These are phyloP conservation scores for Philaethria dido DNA, from an alignment of 2,888 invertebrate species.

Conservation along the genomic window DNA sequence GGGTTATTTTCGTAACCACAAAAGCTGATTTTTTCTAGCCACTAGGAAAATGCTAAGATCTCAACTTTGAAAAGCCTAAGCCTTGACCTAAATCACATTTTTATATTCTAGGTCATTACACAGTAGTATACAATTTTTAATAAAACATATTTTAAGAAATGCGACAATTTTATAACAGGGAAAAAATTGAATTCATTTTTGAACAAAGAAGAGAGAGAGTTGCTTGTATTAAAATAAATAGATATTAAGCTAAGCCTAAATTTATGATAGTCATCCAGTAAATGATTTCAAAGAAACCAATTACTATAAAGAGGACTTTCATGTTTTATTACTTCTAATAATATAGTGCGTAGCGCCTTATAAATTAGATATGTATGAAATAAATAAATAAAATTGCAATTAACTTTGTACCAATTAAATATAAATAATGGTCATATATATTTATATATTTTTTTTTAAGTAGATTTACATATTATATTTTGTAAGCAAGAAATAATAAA, in stretches of 20 bases:
- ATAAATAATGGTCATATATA: no score
- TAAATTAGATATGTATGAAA: background rate
- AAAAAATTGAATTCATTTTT: background rate
- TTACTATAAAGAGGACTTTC: background rate
- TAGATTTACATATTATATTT: no score
- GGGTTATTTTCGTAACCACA: conserved; percentile 30
- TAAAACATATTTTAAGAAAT: conserved; percentile 17
- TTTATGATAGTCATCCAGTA: background rate
- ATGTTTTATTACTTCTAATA: background rate
- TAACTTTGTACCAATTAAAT: background rate
- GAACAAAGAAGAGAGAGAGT: no score
- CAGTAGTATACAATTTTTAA: conserved; percentile 9
- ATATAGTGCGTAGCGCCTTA: background rate
- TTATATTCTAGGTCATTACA: conserved; percentile 28
- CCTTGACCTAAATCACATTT: conserved; percentile 35
- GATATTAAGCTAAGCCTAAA: background rate
- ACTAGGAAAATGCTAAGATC: conserved; percentile 28
- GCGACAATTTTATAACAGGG: background rate
- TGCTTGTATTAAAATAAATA: background rate
- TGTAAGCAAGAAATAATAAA: no score
- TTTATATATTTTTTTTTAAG: no score
- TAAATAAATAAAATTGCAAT: background rate
- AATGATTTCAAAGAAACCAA: background rate
- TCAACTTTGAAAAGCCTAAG: conserved; percentile 35
- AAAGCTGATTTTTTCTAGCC: conserved; percentile 27